Evolutionary conservation across 2,113 vertebrate species (phyloP).

Genomic region (Equus przewalskii): DNA sequence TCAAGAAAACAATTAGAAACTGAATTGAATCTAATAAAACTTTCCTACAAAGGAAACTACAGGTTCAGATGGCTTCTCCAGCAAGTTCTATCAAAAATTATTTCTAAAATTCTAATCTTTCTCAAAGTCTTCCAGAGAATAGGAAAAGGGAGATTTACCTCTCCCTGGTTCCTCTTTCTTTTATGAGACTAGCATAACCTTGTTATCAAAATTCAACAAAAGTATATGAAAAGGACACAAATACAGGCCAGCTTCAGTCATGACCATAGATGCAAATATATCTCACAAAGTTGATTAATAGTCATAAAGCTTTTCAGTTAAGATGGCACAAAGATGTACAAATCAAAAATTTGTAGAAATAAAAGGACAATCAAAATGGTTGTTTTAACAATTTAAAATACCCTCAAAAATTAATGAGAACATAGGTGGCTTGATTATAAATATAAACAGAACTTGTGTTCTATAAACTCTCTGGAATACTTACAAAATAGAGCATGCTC

Average conservation of each 20-base stretch:
- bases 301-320: background rate
- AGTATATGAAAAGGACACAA: background rate
- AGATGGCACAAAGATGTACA: background rate
- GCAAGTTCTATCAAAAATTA: background rate
- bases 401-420: background rate
- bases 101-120: background rate
- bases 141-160: background rate
- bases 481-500: background rate
- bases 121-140: background rate
- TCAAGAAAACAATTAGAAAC: background rate
- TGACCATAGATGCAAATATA: background rate
- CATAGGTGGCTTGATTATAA: background rate
- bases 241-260: background rate
- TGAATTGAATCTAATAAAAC: background rate
- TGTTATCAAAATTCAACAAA: constrained; percentile 2
- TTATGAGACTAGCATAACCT: background rate
- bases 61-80: background rate
- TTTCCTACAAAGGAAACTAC: background rate
- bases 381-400: background rate
- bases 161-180: background rate
- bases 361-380: background rate
- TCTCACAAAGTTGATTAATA: background rate
- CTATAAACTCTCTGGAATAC: background rate
- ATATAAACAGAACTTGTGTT: background rate
- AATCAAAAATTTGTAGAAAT: background rate